Evolutionary conservation across 2,113 vertebrate genomes (phyloP).

Genomic region (Engraulis encrasicolus): DNA sequence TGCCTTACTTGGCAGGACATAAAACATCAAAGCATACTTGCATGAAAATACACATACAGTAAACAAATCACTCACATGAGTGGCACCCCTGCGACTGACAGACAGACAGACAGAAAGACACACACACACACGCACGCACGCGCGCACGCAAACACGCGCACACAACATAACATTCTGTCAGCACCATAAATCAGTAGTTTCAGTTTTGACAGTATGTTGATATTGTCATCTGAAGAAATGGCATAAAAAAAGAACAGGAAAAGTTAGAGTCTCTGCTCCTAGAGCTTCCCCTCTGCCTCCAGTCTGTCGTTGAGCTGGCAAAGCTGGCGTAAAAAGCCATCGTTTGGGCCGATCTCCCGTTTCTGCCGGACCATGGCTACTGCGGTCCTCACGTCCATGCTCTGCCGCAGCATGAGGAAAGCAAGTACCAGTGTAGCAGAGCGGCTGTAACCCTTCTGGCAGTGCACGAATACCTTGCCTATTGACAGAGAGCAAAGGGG

Average conservation of each 20-base stretch:
- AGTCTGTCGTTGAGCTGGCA: constrained; percentile 85
- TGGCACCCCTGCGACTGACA: no score
- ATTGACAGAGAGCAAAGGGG: not conserved
- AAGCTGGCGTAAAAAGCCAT: constrained; percentile 91
- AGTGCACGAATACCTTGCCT: constrained; percentile 94
- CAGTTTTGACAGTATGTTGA: no score
- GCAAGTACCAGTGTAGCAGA: constrained; percentile 90
- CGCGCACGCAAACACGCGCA: no score
- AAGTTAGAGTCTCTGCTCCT: constrained; percentile 46
- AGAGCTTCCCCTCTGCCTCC: constrained; percentile 69
- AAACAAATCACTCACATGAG: no score
- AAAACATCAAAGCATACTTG: no score
- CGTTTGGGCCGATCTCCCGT: constrained; percentile 94
- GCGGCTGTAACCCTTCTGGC: constrained; percentile 94
- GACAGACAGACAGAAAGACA: no score
- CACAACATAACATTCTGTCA: no score
- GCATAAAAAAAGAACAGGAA: not conserved
- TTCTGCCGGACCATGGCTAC: constrained; percentile 83
- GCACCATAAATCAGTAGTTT: no score
- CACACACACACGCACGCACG: no score
- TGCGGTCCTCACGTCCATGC: constrained; percentile 82
- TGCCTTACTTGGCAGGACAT: no score
- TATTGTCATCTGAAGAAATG: not conserved
- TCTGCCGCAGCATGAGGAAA: constrained; percentile 89
- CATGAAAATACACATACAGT: no score